phyloP scores from a whole-genome alignment of 2,113 vertebrate species.

The Mustela nigripes region DNA sequence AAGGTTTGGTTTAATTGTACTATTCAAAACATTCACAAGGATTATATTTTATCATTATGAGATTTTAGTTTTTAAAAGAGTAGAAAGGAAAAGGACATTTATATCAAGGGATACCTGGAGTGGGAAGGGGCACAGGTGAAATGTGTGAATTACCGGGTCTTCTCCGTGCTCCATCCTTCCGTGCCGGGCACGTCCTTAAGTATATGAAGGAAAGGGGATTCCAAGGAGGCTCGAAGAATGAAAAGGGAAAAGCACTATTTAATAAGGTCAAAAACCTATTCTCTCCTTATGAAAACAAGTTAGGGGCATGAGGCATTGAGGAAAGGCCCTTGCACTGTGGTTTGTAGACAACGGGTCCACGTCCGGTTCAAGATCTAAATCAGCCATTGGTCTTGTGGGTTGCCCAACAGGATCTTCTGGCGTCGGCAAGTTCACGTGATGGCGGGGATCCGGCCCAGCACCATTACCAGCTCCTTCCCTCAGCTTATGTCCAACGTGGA shows the following conservation, averaged over 20 bases:
- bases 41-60: neutral
- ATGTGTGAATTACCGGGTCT: neutral
- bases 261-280: neutral
- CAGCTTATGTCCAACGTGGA: conserved; percentile 83
- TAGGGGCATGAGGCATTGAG: neutral
- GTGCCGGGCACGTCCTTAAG: neutral
- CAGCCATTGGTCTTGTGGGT: neutral
- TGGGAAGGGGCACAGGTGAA: neutral
- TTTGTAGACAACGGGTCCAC: neutral
- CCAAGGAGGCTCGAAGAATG: neutral
- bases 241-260: neutral
- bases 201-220: neutral
- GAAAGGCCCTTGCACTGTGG: neutral
- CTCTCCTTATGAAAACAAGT: neutral
- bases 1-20: neutral
- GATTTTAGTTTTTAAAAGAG: conserved; percentile 46
- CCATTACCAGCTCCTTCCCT: conserved; percentile 84
- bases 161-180: neutral
- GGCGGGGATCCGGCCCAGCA: conserved; percentile 69
- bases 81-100: neutral
- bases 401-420: conserved; percentile 84
- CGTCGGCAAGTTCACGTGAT: conserved; percentile 79
- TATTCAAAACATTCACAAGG: neutral
- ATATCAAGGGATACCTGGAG: neutral
- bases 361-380: neutral